A percentile compares a stretch with the other conserved stretches of the same genome.
Conservation (phyloP, 2,113 vertebrate species). For the Bostrychus sinensis region DNA sequence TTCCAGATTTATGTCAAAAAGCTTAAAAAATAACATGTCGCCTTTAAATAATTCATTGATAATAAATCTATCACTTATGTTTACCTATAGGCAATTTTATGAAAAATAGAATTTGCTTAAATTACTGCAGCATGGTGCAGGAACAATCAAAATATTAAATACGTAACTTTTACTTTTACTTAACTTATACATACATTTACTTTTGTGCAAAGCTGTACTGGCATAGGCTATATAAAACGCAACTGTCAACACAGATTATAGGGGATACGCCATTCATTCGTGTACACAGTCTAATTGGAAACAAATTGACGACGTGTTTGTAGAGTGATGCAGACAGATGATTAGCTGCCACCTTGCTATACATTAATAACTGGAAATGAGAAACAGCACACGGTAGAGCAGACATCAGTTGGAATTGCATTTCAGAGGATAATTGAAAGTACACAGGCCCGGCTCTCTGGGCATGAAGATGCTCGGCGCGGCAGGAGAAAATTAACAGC, state of each 20-base stretch:
- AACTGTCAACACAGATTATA: slow-evolving; percentile 22
- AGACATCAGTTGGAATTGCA: slow-evolving; percentile 20
- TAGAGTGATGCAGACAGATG: slow-evolving; percentile 35
- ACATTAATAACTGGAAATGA: slow-evolving; percentile 38
- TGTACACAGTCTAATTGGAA: slow-evolving; percentile 26
- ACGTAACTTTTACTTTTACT: background rate
- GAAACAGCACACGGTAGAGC: background rate
- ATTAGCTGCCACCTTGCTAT: slow-evolving; percentile 57
- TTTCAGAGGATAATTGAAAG: slow-evolving; percentile 29
- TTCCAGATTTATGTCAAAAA: too few relatives aligned
- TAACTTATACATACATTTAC: background rate
- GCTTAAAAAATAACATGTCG: too few relatives aligned
- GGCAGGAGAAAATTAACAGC: slow-evolving; percentile 71
- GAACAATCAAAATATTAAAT: too few relatives aligned
- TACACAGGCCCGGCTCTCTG: slow-evolving; percentile 13
- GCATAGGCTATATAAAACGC: too few relatives aligned
- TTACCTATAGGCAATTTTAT: too few relatives aligned
- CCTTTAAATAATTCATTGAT: too few relatives aligned
- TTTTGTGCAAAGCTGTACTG: background rate
- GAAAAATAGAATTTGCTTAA: too few relatives aligned
- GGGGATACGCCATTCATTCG: background rate
- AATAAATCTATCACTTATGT: too few relatives aligned
- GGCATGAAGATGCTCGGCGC: slow-evolving; percentile 30
- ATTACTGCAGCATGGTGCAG: too few relatives aligned
- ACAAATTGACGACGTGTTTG: slow-evolving; percentile 30